Conservation (phyloP, 2,888 invertebrate genomes). For the Ophioninae sp. region DNA sequence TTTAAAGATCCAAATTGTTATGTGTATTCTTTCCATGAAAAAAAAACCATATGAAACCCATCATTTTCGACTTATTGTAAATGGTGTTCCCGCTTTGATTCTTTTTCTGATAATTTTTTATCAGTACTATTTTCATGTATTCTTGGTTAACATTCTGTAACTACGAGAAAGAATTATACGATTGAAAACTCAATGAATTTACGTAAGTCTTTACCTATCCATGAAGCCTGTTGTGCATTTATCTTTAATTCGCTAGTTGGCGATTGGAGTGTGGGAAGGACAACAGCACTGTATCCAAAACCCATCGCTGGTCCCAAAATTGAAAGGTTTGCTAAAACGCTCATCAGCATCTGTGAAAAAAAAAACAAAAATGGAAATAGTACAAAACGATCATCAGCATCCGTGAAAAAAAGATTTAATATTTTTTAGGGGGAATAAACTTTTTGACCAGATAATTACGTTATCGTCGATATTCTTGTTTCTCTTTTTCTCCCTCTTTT, state of each 20-base stretch:
- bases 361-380: background rate
- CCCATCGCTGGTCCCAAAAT: slow-evolving; percentile 83
- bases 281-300: slow-evolving; percentile 83
- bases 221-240: slow-evolving; percentile 81
- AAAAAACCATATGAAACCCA: too few relatives aligned
- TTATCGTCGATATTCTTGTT: background rate
- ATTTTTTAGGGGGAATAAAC: background rate
- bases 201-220: slow-evolving; percentile 82
- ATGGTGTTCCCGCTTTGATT: too few relatives aligned
- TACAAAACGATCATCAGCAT: background rate
- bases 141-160: background rate
- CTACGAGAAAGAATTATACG: background rate
- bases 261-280: slow-evolving; percentile 80
- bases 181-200: background rate
- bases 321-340: slow-evolving; percentile 82
- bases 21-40: too few relatives aligned
- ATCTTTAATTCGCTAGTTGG: slow-evolving; percentile 76
- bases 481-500: background rate
- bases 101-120: too few relatives aligned
- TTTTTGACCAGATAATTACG: background rate
- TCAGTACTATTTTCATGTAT: too few relatives aligned
- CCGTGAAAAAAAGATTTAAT: background rate
- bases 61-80: too few relatives aligned
- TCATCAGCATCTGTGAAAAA: slow-evolving; percentile 80
- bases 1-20: too few relatives aligned